Base-by-base conservation (phyloP, 2,888 invertebrate species). In the Synergus japonicus region DNA sequence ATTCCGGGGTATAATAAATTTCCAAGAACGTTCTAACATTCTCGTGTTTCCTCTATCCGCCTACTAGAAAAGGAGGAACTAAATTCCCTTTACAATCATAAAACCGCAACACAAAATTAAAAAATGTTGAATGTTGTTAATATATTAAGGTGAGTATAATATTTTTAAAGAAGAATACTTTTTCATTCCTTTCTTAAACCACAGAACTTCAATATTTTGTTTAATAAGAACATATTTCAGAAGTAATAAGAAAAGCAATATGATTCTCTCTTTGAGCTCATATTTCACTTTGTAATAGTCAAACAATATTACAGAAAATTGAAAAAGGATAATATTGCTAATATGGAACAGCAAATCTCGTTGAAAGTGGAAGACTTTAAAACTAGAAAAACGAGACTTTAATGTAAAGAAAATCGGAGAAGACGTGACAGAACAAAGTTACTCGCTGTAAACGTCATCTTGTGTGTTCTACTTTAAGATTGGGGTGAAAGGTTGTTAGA, bases 291-390 rank as follows among this genome's bases (percentile, higher is more conserved):
- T 66, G 66, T 15, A 10, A 29, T 29, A 43, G 66, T 41, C 8
- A 43, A n/a, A 66, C 18, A 22, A 60, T 18, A 22, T 60, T n/a
- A 15, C 22, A 41, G n/a, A 18, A 66, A 66, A 66, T 43, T 43
- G 66, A 18, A 43, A 66, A 66, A 66, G 43, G 9, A 66, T 66
- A 66, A 66, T 43, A 66, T 66, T 43, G 66, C 66, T 66, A 43
- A 66, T 66, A 66, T 66, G 66, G 43, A 66, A 66, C 22, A 12
- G 60, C 15, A 18, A 60, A n/a, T 7, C 29, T n/a, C 29, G 65
- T 41, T 15, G 41, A 41, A 37, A 12, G n/a, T 41, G n/a, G 43
- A 43, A 29, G 66, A 37, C 66, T 18, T 18, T 18, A 1, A 41
- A 29, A 66, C 1, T 41, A 54, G 54, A 54, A 54, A 43, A 66